Base-by-base conservation (phyloP, 92 coral and sea anemone genomes). In the Metridium senile region DNA sequence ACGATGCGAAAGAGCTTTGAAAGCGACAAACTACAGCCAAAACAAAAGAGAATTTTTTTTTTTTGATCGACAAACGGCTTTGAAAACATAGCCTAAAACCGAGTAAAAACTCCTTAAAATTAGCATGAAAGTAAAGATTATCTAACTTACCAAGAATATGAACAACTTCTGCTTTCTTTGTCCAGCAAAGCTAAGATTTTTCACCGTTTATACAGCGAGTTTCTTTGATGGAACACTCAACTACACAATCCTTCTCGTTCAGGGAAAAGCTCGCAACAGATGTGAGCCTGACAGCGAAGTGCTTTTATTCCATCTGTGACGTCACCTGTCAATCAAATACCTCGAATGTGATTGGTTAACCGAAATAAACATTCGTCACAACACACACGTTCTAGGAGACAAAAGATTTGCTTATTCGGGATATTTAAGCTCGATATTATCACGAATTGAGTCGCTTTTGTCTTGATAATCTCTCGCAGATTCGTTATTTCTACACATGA, bases 231-330 rank as follows among this genome's bases (percentile, higher is more conserved):
- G 47, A 53, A 71, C 39, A 45, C 57, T 49, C 62, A 59, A 21
- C 30, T 39, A 39, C 31, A 19, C 9, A 71, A 73, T 33, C 78
- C 52, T 72, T 27, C 49, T 33, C 68, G 43, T 73, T 58, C 78
- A 73, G 78, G 78, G 78, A 62, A 73, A 73, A 73, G 68, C 78
- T 73, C 78, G 78, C 78, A 73, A 73, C 78, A 73, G 78, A 73
- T 73, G 78, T 58, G 56, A 26, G 46, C 54, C n/a, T 73, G 78
- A 58, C 78, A 73, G 33, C 23, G 53, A 25, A 58, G 22, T 1
- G 78, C 58, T 73, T 73, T 73, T 73, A 57, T 73, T 23, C 68
- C 2, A 13, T 0, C 33, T 33, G 54, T 73, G 78, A 73, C 78
- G 78, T 73, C 78, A 73, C 32, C 68, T 57, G 78, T 58, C 78